phyloP scores from a whole-genome alignment of 1,140 invertebrate genomes.

The Protaetia brevitarsis region DNA sequence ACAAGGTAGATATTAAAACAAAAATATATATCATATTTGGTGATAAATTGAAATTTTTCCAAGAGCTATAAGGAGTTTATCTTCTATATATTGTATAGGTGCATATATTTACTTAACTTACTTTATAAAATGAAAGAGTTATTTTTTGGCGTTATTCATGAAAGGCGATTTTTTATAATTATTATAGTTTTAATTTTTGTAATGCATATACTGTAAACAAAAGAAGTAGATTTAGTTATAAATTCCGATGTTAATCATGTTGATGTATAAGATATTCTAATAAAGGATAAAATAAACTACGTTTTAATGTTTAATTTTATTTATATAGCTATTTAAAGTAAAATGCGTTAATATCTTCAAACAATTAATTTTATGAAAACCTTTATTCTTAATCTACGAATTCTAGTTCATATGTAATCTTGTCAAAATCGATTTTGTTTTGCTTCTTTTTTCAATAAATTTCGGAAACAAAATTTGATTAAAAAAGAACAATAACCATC shows the following conservation, averaged over 20 bases:
- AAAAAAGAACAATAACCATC: too few relatives aligned
- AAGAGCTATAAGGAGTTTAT: background rate
- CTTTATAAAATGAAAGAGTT: conserved; percentile 1
- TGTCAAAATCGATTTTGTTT: too few relatives aligned
- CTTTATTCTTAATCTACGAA: too few relatives aligned
- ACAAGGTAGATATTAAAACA: background rate
- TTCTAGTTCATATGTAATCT: too few relatives aligned
- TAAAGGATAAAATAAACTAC: background rate
- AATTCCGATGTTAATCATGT: conserved; percentile 3
- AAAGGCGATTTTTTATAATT: conserved; percentile 4
- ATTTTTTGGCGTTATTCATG: background rate
- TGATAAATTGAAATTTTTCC: background rate
- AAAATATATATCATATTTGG: conserved; percentile 1
- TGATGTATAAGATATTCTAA: conserved; percentile 17
- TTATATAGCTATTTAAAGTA: too few relatives aligned
- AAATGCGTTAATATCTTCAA: too few relatives aligned
- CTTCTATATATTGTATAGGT: conserved; percentile 9
- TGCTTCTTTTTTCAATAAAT: too few relatives aligned
- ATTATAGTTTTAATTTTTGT: conserved; percentile 2
- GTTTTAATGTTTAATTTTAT: background rate
- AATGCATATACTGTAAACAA: conserved; percentile 9
- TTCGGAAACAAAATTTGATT: too few relatives aligned
- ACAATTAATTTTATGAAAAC: too few relatives aligned
- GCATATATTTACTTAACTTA: conserved; percentile 3
- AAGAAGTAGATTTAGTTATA: conserved; percentile 5